A percentile compares a stretch with the other conserved stretches of the same genome.
phyloP scores from a whole-genome alignment of 53 echinoderm and acorn worm genomes.

The Henricia sp. region DNA sequence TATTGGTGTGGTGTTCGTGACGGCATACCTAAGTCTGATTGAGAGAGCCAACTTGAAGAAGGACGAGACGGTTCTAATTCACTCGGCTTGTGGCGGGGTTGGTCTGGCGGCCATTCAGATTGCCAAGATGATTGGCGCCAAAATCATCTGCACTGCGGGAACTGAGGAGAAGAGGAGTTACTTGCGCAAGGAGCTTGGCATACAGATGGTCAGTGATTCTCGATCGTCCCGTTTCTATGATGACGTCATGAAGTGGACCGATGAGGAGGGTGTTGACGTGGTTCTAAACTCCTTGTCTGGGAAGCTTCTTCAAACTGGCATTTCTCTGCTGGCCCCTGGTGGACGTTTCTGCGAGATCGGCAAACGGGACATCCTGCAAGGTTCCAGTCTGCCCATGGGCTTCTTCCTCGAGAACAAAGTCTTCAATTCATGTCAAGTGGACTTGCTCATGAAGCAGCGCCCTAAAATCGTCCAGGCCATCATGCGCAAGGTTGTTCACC shows the following conservation, averaged over 20 bases:
- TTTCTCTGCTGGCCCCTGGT: constrained; percentile 70
- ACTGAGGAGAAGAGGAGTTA: constrained; percentile 48
- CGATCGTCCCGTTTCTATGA: constrained; percentile 58
- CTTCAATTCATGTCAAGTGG: constrained; percentile 76
- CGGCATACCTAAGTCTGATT: constrained; percentile 78
- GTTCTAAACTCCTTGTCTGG: constrained; percentile 78
- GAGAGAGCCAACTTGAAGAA: constrained; percentile 75
- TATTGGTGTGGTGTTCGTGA: constrained; percentile 70
- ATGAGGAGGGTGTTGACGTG: constrained; percentile 80
- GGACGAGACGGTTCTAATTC: constrained; percentile 82
- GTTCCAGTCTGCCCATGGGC: constrained; percentile 67
- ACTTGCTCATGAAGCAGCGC: constrained; percentile 60
- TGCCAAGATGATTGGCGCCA: constrained; percentile 69
- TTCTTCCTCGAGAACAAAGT: constrained; percentile 75
- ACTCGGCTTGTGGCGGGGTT: constrained; percentile 72
- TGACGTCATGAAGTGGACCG: constrained; percentile 68
- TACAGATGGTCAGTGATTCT: constrained; percentile 57
- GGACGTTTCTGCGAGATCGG: constrained; percentile 80
- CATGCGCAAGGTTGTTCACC: constrained; percentile 60
- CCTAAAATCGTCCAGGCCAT: constrained; percentile 55
- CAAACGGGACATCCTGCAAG: constrained; percentile 51
- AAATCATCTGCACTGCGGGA: constrained; percentile 71
- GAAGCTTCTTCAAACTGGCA: constrained; percentile 72
- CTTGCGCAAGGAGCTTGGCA: constrained; percentile 54
- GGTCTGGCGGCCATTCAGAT: constrained; percentile 84